Evolutionary conservation across 2,888 invertebrate genomes (phyloP), one percentile per base, ranked within the genome.

Genomic region (Cataglyphis livida): DNA sequence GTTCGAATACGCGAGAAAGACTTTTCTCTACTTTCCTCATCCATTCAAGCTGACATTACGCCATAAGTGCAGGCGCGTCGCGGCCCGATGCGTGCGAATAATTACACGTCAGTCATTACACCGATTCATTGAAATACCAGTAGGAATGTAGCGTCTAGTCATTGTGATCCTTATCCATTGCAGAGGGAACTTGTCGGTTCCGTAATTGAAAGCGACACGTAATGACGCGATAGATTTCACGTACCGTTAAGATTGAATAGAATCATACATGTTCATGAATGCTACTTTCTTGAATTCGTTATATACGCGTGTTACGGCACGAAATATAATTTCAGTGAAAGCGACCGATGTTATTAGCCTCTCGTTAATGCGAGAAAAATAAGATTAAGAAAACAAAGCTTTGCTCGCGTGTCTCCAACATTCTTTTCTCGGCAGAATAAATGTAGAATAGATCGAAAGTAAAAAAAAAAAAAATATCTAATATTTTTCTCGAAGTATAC

Each of bases 251-350:
- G 59, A 79, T 21, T 79, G 76, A 79, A 79, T 79, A 59, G 35
- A 79, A 79, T 61, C 71, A 61, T 78, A 78, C 59, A 78, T 79
- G 78, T 71, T 79, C 59, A 79, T 70, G 78, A 70, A 70, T 35
- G 73, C n/a, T 70, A 59, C 71, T 79, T 79, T 79, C 78, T 79
- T 79, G 71, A 70, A 79, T 44, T 59, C 44, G 70, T 68, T 32
- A 51, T 51, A 68, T 51, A 68, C n/a, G 28, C 21, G 57, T 41
- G 41, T 79, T 79, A 79, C 78, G 12, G 71, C 71, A 78, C 78
- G 59, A 70, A 59, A 59, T 70, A 54, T 32, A 21, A 54, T n/a
- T 44, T 71, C 44, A 59, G 71, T 71, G 59, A 79, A 79, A 79
- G 71, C 78, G 38, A 59, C 41, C 51, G n/a, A 41, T 21, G 48